These are phyloP conservation scores for Aplysina aerophoba DNA, from an alignment of 37 sponge, comb jelly and placozoan genomes.

Conservation along the genomic window DNA sequence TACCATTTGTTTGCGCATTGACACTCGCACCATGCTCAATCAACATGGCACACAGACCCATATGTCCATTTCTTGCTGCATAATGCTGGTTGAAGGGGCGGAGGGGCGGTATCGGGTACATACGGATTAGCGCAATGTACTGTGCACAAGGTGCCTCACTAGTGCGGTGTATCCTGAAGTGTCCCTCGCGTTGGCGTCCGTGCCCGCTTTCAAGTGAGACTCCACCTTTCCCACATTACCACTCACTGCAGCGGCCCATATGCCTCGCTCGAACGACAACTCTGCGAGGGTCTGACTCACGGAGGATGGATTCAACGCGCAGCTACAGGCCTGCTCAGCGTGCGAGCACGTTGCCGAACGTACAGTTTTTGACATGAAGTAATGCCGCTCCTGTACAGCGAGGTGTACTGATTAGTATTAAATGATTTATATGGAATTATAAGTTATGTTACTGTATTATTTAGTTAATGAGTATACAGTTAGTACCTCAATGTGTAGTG, in stretches of 20 bases:
- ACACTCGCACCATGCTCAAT: constrained; percentile 63
- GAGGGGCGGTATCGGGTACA: background rate
- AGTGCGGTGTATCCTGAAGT: constrained; percentile 82
- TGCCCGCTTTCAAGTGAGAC: constrained; percentile 41
- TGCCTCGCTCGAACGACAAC: constrained; percentile 86
- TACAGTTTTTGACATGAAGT: no score
- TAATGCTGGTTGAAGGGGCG: constrained; percentile 64
- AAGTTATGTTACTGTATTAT: no score
- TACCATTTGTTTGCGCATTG: constrained; percentile 62
- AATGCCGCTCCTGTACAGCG: no score
- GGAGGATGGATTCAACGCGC: constrained; percentile 33
- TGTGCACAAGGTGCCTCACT: constrained; percentile 37
- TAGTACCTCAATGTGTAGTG: no score
- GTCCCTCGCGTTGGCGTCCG: constrained; percentile 54
- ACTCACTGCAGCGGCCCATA: constrained; percentile 84
- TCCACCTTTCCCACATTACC: constrained; percentile 64
- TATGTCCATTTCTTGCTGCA: constrained; percentile 76
- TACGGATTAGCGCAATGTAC: background rate
- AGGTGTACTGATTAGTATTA: no score
- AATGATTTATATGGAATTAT: no score
- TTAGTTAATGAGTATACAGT: no score
- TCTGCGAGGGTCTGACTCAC: constrained; percentile 66
- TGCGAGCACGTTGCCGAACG: background rate
- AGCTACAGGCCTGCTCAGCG: constrained; percentile 20
- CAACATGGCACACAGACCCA: constrained; percentile 47